phyloP scores from a whole-genome alignment of 2,797 vertebrate species.

The Ctenochaetus hawaiiensis region DNA sequence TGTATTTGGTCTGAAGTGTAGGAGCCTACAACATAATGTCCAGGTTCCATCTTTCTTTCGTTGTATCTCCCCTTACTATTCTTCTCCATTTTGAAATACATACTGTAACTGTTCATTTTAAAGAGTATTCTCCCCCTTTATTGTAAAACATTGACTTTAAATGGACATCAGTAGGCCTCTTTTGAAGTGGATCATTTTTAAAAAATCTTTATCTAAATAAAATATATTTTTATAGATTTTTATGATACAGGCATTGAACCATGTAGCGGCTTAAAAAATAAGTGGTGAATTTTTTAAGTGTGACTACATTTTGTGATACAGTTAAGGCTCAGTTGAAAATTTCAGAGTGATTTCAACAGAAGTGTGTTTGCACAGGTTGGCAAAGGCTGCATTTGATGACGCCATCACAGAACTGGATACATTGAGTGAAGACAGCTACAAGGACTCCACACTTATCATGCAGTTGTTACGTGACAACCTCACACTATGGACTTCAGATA shows the following conservation, averaged over 20 bases:
- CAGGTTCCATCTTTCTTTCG: no score
- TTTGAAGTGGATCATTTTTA: background rate
- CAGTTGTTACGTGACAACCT: constrained; percentile 99
- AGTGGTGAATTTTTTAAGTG: background rate
- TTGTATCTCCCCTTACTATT: no score
- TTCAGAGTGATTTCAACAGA: constrained; percentile 18
- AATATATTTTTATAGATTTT: background rate
- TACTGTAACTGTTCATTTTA: background rate
- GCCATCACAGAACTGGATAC: constrained; percentile 99
- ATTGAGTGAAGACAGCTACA: constrained; percentile 99
- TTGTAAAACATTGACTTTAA: background rate
- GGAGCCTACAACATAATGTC: no score
- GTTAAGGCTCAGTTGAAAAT: background rate
- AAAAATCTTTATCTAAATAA: background rate
- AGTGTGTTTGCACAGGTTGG: constrained; percentile 88
- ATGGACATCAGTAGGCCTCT: background rate
- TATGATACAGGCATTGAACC: background rate
- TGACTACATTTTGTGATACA: background rate
- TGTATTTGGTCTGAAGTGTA: no score
- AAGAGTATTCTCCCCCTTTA: background rate
- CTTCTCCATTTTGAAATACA: no score
- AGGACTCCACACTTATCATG: constrained; percentile 99
- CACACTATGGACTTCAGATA: constrained; percentile 99
- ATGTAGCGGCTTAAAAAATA: background rate
- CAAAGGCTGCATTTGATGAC: constrained; percentile 97